Evolutionary conservation across 2,113 vertebrate species (phyloP), one percentile per base, ranked within the genome.

Genomic region (Pagrus major): DNA sequence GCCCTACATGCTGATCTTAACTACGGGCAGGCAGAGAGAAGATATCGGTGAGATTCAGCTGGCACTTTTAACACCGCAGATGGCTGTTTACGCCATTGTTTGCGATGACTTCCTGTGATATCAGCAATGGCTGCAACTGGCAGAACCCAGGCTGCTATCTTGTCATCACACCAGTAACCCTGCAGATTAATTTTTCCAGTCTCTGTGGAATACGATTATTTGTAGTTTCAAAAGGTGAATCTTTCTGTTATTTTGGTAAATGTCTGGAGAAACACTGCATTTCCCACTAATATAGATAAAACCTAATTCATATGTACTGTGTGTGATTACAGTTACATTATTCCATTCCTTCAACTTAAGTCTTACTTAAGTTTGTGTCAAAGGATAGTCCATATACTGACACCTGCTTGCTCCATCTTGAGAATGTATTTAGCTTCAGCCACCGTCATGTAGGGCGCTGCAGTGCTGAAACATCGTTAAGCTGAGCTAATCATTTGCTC

Each of bases 71-170:
- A 85, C 82, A 79, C 76, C 39, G 64, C 89, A 91, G 78, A 92
- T 91, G 91, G 87, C 69, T 78, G 69, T 89, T 90, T 90, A 86
- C 59, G 15, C 44, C 44, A 21, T 71, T 86, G 84, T 88, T 84
- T 88, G 73, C 56, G 46, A 31, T 75, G 76, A 70, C 76, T 80
- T 85, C 66, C 65, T 80, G 55, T 83, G 67, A 79, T 66, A 78
- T 58, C 76, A 73, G 59, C 1, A 10, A 72, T 27, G 54, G 47
- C 84, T 81, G 55, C 55, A 73, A 78, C 71, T 80, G 77, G n/a
- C 87, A 80, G 29, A 61, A 9, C 31, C 0, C 12, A 35, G 33
- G 68, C 68, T 76, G 72, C 49, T 55, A 56, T 85, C 76, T 64
- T 60, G 59, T 77, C 20, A 37, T 78, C 63, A 63, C 80, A 65